phyloP scores from a whole-genome alignment of 2,888 invertebrate genomes.

The Macroteleia sp. region DNA sequence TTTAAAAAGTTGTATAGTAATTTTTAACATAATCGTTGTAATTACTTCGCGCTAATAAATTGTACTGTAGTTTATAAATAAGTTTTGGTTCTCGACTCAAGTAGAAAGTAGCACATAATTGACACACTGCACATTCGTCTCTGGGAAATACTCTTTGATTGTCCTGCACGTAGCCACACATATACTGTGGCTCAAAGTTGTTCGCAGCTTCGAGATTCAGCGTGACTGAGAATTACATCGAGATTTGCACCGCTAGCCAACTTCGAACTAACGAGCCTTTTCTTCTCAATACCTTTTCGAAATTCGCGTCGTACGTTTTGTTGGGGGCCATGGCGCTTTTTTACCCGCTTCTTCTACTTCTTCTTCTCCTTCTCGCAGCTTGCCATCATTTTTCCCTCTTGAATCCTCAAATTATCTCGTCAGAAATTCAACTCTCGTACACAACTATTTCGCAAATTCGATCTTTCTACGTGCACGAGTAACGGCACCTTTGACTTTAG shows the following conservation, averaged over 20 bases:
- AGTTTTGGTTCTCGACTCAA: slow-evolving; percentile 26
- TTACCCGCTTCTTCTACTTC: slow-evolving; percentile 4
- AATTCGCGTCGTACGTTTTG: slow-evolving; percentile 61
- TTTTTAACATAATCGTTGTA: no score
- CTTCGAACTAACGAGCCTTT: slow-evolving; percentile 67
- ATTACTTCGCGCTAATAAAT: no score
- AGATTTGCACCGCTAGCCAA: slow-evolving; percentile 69
- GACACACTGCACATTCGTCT: slow-evolving; percentile 42
- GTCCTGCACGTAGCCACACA: slow-evolving; percentile 50
- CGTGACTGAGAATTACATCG: slow-evolving; percentile 66
- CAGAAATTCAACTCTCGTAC: slow-evolving; percentile 81
- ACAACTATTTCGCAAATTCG: slow-evolving; percentile 81
- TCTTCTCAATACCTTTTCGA: slow-evolving; percentile 66
- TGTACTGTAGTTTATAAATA: background rate
- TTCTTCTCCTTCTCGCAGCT: slow-evolving; percentile 21
- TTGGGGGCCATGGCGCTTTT: slow-evolving; percentile 20
- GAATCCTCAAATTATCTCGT: slow-evolving; percentile 79
- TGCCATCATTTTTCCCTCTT: slow-evolving; percentile 67
- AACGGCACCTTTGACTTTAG: slow-evolving; percentile 60
- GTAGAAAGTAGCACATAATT: slow-evolving; percentile 46
- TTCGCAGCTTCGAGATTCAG: slow-evolving; percentile 58
- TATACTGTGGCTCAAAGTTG: slow-evolving; percentile 41
- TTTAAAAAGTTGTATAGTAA: no score
- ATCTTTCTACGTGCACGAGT: slow-evolving; percentile 73
- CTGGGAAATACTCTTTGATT: slow-evolving; percentile 52